Evolutionary conservation across 2,888 invertebrate species (phyloP), one percentile per base, ranked within the genome.

Genomic region (Ormyrus labotus): DNA sequence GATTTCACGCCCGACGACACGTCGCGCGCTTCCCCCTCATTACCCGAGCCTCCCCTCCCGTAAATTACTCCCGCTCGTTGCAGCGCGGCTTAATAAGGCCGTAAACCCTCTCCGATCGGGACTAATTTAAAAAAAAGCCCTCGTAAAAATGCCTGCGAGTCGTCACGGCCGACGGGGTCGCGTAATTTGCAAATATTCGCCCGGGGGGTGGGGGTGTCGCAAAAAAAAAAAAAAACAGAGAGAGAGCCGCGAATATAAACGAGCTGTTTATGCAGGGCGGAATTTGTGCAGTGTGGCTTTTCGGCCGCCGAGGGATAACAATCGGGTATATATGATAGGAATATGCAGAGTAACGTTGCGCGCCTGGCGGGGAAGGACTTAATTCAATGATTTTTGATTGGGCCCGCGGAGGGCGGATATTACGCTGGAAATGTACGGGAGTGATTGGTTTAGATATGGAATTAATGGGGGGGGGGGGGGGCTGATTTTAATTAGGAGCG

Each of bases 61-160:
- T 6, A 60, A 60, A 60, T 19, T 19, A 19, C 34, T 10, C 10
- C 8, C 53, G 10, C 53, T 9, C 10, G 2, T 10, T 11, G n/a
- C 7, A 53, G n/a, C 10, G 57, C n/a, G 57, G 57, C 10, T 57
- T 57, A 57, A 13, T 6, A 10, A 10, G 10, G 9, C 53, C 53
- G 8, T 8, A 53, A 10, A 53, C 13, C 47, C 57, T 55, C 57
- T 19, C 65, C 64, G 65, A 74, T 74, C 65, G 57, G 34, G 10
- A 13, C 19, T 65, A 72, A 72, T 74, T 74, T 19, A 19, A 55
- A 73, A 61, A 57, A 63, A 63, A 9, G 13, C 19, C 34, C 64
- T 48, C 13, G 45, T 61, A 72, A 63, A 61, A 63, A 45, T 63
- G 63, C 51, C 60, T 63, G 0, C n/a, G 34, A 45, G 19, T 48